Evolutionary conservation across 2,888 invertebrate species (phyloP).

Genomic region (Capitulum mitella): DNA sequence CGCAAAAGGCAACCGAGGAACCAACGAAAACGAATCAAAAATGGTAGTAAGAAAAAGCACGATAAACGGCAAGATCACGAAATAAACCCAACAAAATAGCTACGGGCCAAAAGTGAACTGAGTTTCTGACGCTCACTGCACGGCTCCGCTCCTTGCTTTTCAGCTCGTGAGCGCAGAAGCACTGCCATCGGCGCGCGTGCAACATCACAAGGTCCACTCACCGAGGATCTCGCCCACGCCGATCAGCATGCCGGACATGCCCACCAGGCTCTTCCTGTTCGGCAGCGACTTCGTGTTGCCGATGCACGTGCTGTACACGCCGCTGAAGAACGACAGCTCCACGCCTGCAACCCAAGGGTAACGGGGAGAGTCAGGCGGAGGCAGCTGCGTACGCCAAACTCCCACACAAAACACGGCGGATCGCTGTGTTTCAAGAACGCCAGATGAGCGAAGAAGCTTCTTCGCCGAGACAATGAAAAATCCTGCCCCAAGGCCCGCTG

Average conservation of each 20-base stretch:
- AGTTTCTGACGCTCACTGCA: not conserved
- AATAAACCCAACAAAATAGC: not conserved
- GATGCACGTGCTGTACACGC: conserved; percentile 87
- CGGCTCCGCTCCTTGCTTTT: too few species aligned
- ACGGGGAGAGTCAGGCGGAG: conserved; percentile 38
- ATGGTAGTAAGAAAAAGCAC: not conserved
- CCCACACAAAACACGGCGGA: too few species aligned
- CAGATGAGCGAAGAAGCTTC: too few species aligned
- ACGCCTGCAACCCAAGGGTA: too few species aligned
- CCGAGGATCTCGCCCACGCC: conserved; percentile 90
- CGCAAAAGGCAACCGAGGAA: too few species aligned
- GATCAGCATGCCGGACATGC: conserved; percentile 87
- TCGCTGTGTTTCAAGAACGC: too few species aligned
- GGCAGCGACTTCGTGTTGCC: conserved; percentile 63
- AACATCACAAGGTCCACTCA: conserved; percentile 48
- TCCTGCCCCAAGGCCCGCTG: too few species aligned
- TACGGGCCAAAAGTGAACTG: not conserved
- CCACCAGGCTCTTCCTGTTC: conserved; percentile 75
- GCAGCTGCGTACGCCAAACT: not conserved
- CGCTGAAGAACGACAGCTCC: conserved; percentile 90
- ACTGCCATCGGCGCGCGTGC: too few species aligned
- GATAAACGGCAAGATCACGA: not conserved
- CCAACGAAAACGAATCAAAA: too few species aligned
- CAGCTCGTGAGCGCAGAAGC: too few species aligned
- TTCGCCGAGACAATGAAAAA: too few species aligned